Base-by-base conservation (phyloP, 2,888 invertebrate species). In the Cataglyphis livida region DNA sequence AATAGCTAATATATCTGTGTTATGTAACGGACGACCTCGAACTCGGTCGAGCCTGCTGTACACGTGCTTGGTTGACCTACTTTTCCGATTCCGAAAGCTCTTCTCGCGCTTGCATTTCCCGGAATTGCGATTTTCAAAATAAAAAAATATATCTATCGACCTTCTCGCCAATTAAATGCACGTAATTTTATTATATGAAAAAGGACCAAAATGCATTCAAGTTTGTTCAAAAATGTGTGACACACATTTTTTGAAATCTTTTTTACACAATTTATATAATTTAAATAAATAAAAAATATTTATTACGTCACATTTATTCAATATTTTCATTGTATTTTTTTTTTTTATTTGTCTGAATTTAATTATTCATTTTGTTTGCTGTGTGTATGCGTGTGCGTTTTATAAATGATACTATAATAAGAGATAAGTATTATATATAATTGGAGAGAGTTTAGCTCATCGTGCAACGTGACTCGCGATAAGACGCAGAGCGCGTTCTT, bases 21-120 rank as follows among this genome's bases (percentile, higher is more conserved):
- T 90, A 86, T 48, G 84, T 78, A 90, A 90, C 64, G 32, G n/a
- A 38, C 79, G 87, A 65, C 90, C 90, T 90, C 87, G 89, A 89
- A 89, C 84, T 79, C 88, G 87, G 82, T 78, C 89, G 85, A 83
- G 74, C 70, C 73, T 82, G 51, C 83, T 83, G 32, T 64, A 79
- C 85, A 83, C 82, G 86, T 76, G 89, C 74, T 82, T 65, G 35
- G 62, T 73, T 89, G 87, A 32, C 85, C 88, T 64, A 88, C 83
- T 85, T 88, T 66, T 59, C 65, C 54, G 51, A 48, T 59, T 51
- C 85, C 84, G 59, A 88, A 85, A 85, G 68, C 85, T 66, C 48
- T 57, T 4, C 48, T 18, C 84, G 65, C 59, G n/a, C 28, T 66
- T 41, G 12, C 7, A 1, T 68, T 57, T 48, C 59, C 66, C 66